phyloP scores from a whole-genome alignment of 2,888 invertebrate species.

The Mongoloraphidia duomilia region DNA sequence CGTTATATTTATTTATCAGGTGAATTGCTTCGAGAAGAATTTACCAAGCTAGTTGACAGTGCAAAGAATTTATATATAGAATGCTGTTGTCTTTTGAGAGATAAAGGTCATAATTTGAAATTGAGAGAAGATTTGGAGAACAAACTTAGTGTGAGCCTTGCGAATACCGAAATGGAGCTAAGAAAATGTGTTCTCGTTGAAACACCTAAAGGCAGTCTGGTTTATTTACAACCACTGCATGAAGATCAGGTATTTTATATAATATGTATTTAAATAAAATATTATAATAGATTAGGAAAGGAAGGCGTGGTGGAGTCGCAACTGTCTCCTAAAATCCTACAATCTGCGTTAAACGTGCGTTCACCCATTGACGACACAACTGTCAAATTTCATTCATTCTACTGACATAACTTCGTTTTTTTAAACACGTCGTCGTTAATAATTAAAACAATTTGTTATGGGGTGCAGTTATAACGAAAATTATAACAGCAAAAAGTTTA shows the following conservation, averaged over 20 bases:
- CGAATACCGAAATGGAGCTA: constrained; percentile 56
- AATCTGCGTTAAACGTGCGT: no score
- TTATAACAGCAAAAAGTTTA: no score
- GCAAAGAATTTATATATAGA: constrained; percentile 56
- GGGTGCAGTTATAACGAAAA: no score
- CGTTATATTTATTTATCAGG: constrained; percentile 23
- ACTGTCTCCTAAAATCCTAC: no score
- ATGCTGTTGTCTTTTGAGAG: constrained; percentile 52
- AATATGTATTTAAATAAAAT: neutral
- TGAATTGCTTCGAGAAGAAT: constrained; percentile 40
- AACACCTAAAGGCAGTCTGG: constrained; percentile 35
- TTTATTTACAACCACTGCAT: constrained; percentile 39
- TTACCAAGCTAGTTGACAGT: constrained; percentile 58
- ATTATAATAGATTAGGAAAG: no score
- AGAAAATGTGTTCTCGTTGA: constrained; percentile 51
- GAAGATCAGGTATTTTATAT: constrained; percentile 31
- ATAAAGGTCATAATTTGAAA: constrained; percentile 48
- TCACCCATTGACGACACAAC: no score
- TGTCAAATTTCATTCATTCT: no score
- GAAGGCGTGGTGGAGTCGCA: no score
- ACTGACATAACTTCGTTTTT: no score
- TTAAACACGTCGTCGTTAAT: no score
- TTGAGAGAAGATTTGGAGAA: constrained; percentile 52
- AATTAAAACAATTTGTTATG: no score
- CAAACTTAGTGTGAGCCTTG: constrained; percentile 49